These are phyloP conservation scores for Listronotus oregonensis DNA, from an alignment of 1,140 invertebrate species.

Conservation along the genomic window DNA sequence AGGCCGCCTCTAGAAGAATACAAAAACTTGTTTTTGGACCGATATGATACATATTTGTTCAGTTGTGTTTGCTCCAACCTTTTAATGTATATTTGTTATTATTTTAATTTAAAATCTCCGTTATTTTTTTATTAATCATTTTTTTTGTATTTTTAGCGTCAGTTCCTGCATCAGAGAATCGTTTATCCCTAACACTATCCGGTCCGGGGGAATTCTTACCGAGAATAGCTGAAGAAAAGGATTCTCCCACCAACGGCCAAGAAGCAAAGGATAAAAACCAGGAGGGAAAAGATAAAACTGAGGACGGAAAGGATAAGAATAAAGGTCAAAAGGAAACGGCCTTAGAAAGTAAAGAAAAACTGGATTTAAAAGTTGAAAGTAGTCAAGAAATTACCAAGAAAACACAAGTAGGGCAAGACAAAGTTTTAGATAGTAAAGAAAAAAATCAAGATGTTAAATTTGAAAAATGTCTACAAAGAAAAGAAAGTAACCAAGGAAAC, in stretches of 20 bases:
- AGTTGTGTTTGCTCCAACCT: too few species aligned
- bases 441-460: background rate
- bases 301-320: background rate
- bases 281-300: constrained; percentile 1
- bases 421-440: background rate
- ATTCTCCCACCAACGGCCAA: constrained; percentile 69
- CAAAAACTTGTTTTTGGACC: too few species aligned
- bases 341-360: background rate
- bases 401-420: background rate
- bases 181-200: constrained; percentile 56
- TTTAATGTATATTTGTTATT: too few species aligned
- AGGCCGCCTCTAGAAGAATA: too few species aligned
- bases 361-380: background rate
- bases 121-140: background rate
- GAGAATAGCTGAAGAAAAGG: constrained; percentile 81
- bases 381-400: background rate
- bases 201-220: constrained; percentile 64
- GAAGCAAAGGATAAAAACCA: constrained; percentile 31
- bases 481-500: background rate
- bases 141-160: constrained; percentile 7
- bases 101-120: too few species aligned
- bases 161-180: constrained; percentile 43
- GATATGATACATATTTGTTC: too few species aligned
- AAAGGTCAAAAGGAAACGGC: too few species aligned
- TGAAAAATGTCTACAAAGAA: too few species aligned